Evolutionary conservation across 2,113 vertebrate genomes (phyloP), one percentile per base, ranked within the genome.

Genomic region (Triplophysa siluroides): DNA sequence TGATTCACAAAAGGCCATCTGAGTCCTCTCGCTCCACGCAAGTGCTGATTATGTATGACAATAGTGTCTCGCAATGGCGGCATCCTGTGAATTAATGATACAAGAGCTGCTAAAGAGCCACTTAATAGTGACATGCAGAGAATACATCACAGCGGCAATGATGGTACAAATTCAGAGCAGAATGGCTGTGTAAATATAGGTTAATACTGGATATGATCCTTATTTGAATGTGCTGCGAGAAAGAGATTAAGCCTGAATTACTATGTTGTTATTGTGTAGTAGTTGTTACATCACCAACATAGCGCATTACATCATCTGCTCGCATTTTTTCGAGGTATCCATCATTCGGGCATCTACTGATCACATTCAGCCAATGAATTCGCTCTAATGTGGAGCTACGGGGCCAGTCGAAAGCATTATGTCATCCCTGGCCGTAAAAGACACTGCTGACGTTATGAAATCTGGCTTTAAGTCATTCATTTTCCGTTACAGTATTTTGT

Each of bases 41-140:
- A 88, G 90, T 83, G 84, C 87, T 88, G 82, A 91, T 87, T 88
- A 86, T 82, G 81, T 78, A 69, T 87, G 84, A 86, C 86, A 85
- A 86, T 62, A 76, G 19, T 41, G 80, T 85, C 81, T 58, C 78
- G 85, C 80, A 84, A 74, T 24, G 81, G 76, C 83, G 84, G 86
- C 84, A 81, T 90, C 87, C 86, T 85, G 87, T 86, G 88, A 82
- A 80, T 84, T 86, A 87, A 90, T 86, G 85, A 89, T 86, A 88
- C 86, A 83, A 33, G 79, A 82, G 85, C 84, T 33, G 83, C 84
- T 78, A 65, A 86, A 72, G 68, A 87, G 62, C 83, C 83, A 65
- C 86, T 85, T 84, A 86, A 85, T 72, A 84, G 85, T 82, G 87
- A 86, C 43, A 38, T 78, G 81, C 80, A 74, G 74, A 38, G 76